phyloP scores from a whole-genome alignment of 2,888 invertebrate species.

The Adelphocoris suturalis region DNA sequence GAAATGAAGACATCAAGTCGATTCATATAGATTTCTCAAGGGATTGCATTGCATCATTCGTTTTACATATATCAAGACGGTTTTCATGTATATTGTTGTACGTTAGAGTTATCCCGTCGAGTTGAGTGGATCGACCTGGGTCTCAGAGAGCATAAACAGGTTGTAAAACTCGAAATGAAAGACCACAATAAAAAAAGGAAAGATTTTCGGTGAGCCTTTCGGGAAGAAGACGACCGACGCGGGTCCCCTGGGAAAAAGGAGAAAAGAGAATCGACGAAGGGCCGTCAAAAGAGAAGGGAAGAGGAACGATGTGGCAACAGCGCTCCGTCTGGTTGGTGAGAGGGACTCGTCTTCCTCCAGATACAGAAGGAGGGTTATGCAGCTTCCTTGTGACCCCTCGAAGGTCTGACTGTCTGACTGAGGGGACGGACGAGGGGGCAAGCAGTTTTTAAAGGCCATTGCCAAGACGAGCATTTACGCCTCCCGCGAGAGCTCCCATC shows the following conservation, averaged over 20 bases:
- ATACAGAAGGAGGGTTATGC: slow-evolving; percentile 50
- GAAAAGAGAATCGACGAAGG: slow-evolving; percentile 6
- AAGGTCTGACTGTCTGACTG: slow-evolving; percentile 7
- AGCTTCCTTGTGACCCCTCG: slow-evolving; percentile 48
- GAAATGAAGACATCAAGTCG: too few species aligned
- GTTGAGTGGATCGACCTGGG: neutral
- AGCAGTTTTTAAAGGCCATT: slow-evolving; percentile 33
- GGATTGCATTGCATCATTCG: too few species aligned
- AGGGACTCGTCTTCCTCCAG: slow-evolving; percentile 36
- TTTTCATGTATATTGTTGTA: too few species aligned
- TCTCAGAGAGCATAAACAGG: neutral
- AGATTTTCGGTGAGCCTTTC: neutral
- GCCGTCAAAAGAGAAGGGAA: slow-evolving; percentile 51
- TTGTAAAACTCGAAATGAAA: neutral
- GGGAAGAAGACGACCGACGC: neutral
- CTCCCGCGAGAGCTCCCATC: neutral
- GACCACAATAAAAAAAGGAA: slow-evolving; percentile 1
- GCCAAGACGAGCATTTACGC: neutral
- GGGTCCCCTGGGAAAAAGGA: neutral
- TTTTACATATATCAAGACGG: too few species aligned
- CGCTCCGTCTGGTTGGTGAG: slow-evolving; percentile 16
- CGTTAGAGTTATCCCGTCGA: neutral
- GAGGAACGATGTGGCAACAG: slow-evolving; percentile 46
- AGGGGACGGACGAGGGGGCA: neutral
- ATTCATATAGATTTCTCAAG: too few species aligned